Evolutionary conservation across 2,888 invertebrate genomes (phyloP), one percentile per base, ranked within the genome.

Genomic region (Ypsolopha sequella): DNA sequence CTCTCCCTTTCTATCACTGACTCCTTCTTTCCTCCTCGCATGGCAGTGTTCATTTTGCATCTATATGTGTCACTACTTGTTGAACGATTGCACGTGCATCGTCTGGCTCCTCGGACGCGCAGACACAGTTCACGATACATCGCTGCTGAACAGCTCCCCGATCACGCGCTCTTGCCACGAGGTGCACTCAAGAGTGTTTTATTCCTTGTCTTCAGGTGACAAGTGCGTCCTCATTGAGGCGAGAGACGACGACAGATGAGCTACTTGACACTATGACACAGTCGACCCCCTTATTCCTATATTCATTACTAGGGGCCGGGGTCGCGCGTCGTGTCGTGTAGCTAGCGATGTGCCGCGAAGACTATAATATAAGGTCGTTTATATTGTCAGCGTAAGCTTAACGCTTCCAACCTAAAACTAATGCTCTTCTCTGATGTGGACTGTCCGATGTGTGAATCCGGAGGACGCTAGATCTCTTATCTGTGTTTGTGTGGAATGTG

Each of bases 181-280:
- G 80, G 78, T 77, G 77, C 85, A 85, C 84, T 84, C 80, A 86
- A 24, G 85, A 81, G 76, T 73, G 72, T 86, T 86, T 86, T 87
- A 80, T 87, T 89, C 89, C 88, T 90, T 89, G 89, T 89, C 88
- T 89, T 88, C 89, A 92, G 93, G 93, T 91, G 93, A 93, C 88
- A 93, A 92, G 89, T 91, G 91, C 88, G 92, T 91, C 85, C 90
- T 93, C 81, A 91, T 92, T 88, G 90, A 90, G 88, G 92, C 91
- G 86, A 90, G 91, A 85, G 91, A 92, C 87, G 89, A 89, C 82
- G 76, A 81, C 82, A 78, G 87, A 84, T 85, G 86, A 85, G 78
- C 87, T 69, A 74, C 87, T 86, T 73, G 68, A 80, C 73, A 73
- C 81, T 81, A 67, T 78, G 78, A 75, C 80, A 79, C 81, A 76